phyloP scores from a whole-genome alignment of 2,797 vertebrate species.

The Gadopsis marmoratus region DNA sequence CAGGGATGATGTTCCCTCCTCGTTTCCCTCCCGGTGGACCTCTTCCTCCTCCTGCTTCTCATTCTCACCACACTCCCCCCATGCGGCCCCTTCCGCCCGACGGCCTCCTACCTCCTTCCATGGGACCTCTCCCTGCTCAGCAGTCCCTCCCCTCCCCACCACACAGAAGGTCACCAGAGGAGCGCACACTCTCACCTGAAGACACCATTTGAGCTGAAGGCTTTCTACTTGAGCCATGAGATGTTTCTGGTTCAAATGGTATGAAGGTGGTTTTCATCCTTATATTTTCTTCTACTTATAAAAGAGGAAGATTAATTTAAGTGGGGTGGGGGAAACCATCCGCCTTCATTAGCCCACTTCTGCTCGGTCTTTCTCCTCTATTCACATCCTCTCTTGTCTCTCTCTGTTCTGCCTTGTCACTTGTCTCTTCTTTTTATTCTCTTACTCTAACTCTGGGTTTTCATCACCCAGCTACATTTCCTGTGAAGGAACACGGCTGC shows the following conservation, averaged over 20 bases:
- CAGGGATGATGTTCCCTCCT: slow-evolving; percentile 75
- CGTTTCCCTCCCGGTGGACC: slow-evolving; percentile 68
- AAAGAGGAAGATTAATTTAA: slow-evolving; percentile 25
- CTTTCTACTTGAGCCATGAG: slow-evolving; percentile 21
- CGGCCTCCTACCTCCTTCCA: slow-evolving; percentile 46
- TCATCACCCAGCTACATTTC: slow-evolving; percentile 14
- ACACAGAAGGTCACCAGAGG: slow-evolving; percentile 60
- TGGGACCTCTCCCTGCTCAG: slow-evolving; percentile 56
- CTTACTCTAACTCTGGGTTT: not conserved
- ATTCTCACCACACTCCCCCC: slow-evolving; percentile 56
- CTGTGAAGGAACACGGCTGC: slow-evolving; percentile 7
- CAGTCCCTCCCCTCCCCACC: slow-evolving; percentile 49
- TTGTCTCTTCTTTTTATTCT: not conserved
- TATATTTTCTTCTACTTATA: slow-evolving; percentile 35
- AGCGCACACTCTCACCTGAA: slow-evolving; percentile 63
- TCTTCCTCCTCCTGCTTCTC: slow-evolving; percentile 49
- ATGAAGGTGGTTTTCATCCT: slow-evolving; percentile 8
- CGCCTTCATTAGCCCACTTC: not conserved
- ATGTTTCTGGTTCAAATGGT: slow-evolving; percentile 28
- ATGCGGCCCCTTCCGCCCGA: slow-evolving; percentile 50
- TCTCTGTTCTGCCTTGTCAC: not conserved
- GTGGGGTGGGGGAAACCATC: slow-evolving; percentile 22
- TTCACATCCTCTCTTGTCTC: not conserved
- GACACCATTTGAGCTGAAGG: slow-evolving; percentile 65
- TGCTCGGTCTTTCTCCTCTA: not conserved